Conservation (phyloP, 2,797 vertebrate species). For the Triplophysa bombifrons region DNA sequence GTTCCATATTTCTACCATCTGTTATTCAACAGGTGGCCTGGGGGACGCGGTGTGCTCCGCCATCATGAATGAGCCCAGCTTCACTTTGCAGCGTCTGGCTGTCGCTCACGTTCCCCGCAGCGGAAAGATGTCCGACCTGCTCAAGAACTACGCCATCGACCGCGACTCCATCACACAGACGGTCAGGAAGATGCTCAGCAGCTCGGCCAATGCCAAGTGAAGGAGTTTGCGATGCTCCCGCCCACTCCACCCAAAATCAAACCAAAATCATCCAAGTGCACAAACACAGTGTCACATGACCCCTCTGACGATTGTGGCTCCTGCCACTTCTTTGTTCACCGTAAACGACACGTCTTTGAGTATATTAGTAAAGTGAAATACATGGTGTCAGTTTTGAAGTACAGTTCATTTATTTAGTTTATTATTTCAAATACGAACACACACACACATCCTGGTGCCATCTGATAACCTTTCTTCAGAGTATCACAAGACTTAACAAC, state of each 20-base stretch:
- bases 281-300: conserved; percentile 60
- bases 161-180: conserved; percentile 80
- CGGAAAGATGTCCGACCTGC: conserved; percentile 81
- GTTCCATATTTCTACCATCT: background rate
- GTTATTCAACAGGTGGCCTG: conserved; percentile 76
- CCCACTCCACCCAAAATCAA: conserved; percentile 13
- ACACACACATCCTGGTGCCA: background rate
- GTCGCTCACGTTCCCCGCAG: conserved; percentile 81
- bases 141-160: conserved; percentile 85
- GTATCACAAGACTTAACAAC: background rate
- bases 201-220: conserved; percentile 70
- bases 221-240: conserved; percentile 29
- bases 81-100: conserved; percentile 77
- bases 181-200: conserved; percentile 73
- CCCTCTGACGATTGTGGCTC: conserved; percentile 50
- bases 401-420: conserved; percentile 60
- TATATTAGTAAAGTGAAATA: conserved; percentile 70
- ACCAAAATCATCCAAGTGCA: conserved; percentile 42
- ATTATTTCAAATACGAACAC: background rate
- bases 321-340: conserved; percentile 59
- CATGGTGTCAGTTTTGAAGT: conserved; percentile 70
- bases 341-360: conserved; percentile 63
- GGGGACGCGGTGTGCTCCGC: conserved; percentile 80
- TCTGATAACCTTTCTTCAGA: background rate
- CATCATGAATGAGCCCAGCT: conserved; percentile 72